Evolutionary conservation across 2,113 vertebrate species (phyloP), one percentile per base, ranked within the genome.

Genomic region (Falcunculus frontatus): DNA sequence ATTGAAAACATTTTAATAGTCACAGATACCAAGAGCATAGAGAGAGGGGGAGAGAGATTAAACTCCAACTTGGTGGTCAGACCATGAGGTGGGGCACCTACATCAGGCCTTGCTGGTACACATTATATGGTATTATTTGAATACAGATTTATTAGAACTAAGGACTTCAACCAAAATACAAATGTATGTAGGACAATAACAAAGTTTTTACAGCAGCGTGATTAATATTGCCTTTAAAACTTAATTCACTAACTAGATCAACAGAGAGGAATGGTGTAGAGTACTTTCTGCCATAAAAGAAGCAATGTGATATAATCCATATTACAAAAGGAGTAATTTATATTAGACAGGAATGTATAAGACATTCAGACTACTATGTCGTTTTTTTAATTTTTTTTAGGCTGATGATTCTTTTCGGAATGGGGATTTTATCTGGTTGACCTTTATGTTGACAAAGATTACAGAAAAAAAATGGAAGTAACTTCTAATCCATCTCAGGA

Each of bases 311-410:
- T 77, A 10, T 32, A 26, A 63, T 29, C 10, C 13, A 10, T n/a
- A 37, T 25, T 39, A 21, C 13, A 19, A 70, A 80, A 56, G 9
- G 10, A 44, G 7, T 17, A 33, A 53, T 53, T 53, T 35, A 3
- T 87, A 35, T 35, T 78, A 32, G 32, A 59, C 8, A 49, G 8
- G 4, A 25, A 79, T 59, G 18, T 22, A 10, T 4, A 70, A 74
- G 65, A 33, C 13, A 39, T 41, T 53, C 3, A 21, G 50, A 79
- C 17, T 33, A 6, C 19, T 55, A 2, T 39, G 2, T 14, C 15
- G 3, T 3, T 5, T 68, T 53, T 60, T 18, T 7, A 11, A 9
- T 1, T 4, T 0, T 55, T 56, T 52, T 35, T 74, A 29, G 4
- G 4, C 18, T 64, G 39, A 7, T 49, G 2, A n/a, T 64, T n/a